A percentile compares a stretch with the other conserved stretches of the same genome.
These are phyloP conservation scores for Caranx ignobilis DNA, from an alignment of 2,113 vertebrate genomes.

Conservation along the genomic window DNA sequence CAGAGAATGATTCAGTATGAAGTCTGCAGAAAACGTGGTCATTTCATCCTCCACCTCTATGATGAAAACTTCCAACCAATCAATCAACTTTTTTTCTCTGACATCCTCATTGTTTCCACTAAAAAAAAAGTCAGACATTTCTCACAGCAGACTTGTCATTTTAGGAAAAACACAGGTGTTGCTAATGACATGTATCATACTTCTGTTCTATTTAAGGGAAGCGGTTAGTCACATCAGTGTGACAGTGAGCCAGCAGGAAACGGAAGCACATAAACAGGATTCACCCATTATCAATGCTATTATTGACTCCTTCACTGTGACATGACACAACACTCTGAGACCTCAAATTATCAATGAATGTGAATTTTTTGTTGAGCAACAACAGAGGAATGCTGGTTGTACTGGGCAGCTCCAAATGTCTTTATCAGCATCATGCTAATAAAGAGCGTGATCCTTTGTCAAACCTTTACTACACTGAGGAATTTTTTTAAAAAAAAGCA, in stretches of 20 bases:
- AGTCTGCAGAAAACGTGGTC: too few relatives aligned
- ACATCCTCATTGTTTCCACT: background rate
- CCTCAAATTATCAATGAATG: background rate
- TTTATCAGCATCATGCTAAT: background rate
- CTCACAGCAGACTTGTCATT: background rate
- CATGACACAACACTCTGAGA: background rate
- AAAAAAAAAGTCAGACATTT: background rate
- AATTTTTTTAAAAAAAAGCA: background rate
- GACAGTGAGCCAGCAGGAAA: background rate
- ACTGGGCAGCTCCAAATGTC: background rate
- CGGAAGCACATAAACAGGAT: too few relatives aligned
- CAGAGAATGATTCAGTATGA: too few relatives aligned
- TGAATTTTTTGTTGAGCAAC: background rate
- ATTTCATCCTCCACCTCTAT: background rate
- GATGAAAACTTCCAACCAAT: background rate
- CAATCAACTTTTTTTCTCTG: background rate
- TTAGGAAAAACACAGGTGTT: background rate
- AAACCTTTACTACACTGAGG: background rate
- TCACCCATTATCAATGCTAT: background rate
- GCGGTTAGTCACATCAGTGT: background rate
- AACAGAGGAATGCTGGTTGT: slow-evolving; percentile 17
- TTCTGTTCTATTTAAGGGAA: background rate
- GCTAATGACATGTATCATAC: background rate
- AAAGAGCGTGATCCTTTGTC: background rate
- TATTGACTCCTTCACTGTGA: background rate